Evolutionary conservation across 2,888 invertebrate species (phyloP).

Genomic region (Drosophila antonietae): DNA sequence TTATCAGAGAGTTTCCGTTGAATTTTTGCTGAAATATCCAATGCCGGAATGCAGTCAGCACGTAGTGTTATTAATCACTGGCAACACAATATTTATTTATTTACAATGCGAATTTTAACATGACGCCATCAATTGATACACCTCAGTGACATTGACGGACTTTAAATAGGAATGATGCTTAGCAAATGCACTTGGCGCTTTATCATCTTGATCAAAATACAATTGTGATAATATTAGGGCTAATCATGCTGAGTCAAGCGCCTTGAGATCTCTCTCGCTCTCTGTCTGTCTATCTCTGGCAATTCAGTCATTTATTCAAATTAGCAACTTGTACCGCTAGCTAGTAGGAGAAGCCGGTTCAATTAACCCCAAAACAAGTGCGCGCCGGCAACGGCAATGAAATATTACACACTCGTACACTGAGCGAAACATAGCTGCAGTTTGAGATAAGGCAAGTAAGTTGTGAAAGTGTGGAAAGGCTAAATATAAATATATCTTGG

Average conservation of each 20-base stretch:
- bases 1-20: conserved; percentile 61
- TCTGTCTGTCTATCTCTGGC: conserved; percentile 18
- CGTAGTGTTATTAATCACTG: conserved; percentile 59
- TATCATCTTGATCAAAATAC: conserved; percentile 31
- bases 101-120: conserved; percentile 30
- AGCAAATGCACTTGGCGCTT: neutral
- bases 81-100: conserved; percentile 15
- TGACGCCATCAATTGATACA: conserved; percentile 64
- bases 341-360: conserved; percentile 50
- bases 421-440: conserved; percentile 9
- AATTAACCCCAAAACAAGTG: conserved; percentile 77
- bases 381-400: conserved; percentile 51
- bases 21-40: conserved; percentile 32
- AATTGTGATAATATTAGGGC: conserved; percentile 68
- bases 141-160: conserved; percentile 47
- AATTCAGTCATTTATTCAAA: conserved; percentile 69
- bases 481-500: too few species aligned
- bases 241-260: conserved; percentile 14
- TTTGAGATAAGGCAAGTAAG: neutral
- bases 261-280: conserved; percentile 25
- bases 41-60: conserved; percentile 51
- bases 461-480: neutral
- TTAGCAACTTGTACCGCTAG: conserved; percentile 42
- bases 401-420: conserved; percentile 45
- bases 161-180: conserved; percentile 69